Conservation (phyloP, 2,797 vertebrate species). For the Enteromius mattozi region DNA sequence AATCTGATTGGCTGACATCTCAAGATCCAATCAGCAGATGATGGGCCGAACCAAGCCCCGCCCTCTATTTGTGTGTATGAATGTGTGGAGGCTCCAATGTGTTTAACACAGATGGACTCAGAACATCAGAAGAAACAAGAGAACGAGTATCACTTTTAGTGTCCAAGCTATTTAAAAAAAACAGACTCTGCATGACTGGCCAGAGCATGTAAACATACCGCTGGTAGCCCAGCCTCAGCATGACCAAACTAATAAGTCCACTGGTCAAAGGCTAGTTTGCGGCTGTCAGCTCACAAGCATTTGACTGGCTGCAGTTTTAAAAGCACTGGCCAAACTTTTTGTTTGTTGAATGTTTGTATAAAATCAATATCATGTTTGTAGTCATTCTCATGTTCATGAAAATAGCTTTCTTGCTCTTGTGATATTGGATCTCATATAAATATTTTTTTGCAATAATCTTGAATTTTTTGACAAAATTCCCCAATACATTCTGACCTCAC, state of each 20-base stretch:
- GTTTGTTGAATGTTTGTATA: too few species aligned
- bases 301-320: slow-evolving; percentile 26
- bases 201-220: slow-evolving; percentile 56
- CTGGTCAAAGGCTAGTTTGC: not conserved
- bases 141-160: too few species aligned
- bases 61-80: too few species aligned
- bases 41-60: not conserved
- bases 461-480: not conserved
- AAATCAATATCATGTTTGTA: too few species aligned
- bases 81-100: too few species aligned
- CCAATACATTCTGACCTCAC: not conserved
- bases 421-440: too few species aligned
- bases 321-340: not conserved
- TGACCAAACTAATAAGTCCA: slow-evolving; percentile 60
- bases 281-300: not conserved
- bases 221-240: slow-evolving; percentile 78
- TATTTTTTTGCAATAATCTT: not conserved
- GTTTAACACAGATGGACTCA: too few species aligned
- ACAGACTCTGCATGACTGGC: too few species aligned
- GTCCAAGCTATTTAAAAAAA: too few species aligned
- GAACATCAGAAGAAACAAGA: too few species aligned
- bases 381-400: too few species aligned
- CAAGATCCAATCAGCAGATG: not conserved
- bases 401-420: too few species aligned
- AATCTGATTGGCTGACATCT: not conserved